Base-by-base conservation (phyloP, 2,888 invertebrate species). In the Dorcus hopei region DNA sequence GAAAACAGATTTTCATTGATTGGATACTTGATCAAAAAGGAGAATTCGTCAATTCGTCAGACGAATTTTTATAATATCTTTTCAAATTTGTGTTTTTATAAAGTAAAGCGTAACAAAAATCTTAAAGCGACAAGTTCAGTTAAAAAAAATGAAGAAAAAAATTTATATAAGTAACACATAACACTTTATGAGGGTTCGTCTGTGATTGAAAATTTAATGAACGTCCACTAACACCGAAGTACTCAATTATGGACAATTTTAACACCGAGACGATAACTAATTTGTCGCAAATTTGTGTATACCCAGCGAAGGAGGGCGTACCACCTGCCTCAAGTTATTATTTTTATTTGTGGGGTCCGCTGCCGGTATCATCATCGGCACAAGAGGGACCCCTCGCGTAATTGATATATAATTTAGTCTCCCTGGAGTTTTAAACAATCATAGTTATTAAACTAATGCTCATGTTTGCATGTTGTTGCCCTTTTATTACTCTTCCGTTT, bases 331-430 rank as follows among this genome's bases (percentile, higher is more conserved):
- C 48, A 41, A 39, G 52, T 40, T 42, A 53, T 54, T 47, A 47
- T 49, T 58, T 43, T 49, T 52, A 52, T 52, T 53, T 40, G 57
- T 49, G 49, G n/a, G 38, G 52, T 47, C 45, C 23, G 45, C 23
- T 45, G 59, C 54, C 52, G 54, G 54, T 50, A 61, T 59, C 55
- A 57, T 63, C 60, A 56, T 55, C 57, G 52, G 42, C 58, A 63
- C 55, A 60, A 59, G 59, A 61, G 63, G 57, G 59, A 56, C 49
- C 56, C 14, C 49, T 42, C 41, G 58, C 63, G 67, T 73, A 74
- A 74, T 74, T 74, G 73, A 72, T 72, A 72, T 74, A 69, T 73
- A 73, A 74, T 74, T 72, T 70, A 66, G 64, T 65, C 68, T 69
- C 72, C 68, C 71, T 65, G 59, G 72, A 69, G 73, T 67, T 70